phyloP scores from a whole-genome alignment of 2,888 invertebrate species.

The Cerastis rubricosa region DNA sequence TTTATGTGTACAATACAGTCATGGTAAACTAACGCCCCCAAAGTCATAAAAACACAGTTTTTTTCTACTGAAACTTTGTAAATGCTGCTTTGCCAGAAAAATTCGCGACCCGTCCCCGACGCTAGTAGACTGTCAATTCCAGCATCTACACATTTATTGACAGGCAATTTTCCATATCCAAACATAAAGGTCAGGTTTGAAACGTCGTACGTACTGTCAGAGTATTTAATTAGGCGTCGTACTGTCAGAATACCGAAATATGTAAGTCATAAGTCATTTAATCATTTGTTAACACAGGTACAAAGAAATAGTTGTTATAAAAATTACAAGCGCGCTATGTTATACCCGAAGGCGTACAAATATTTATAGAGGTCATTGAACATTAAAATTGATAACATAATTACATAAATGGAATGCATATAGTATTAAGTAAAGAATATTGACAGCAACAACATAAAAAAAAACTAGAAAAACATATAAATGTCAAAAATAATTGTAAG shows the following conservation, averaged over 20 bases:
- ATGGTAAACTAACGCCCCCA: neutral
- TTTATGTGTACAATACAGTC: neutral
- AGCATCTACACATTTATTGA: neutral
- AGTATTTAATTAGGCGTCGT: neutral
- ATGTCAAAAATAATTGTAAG: too few species aligned
- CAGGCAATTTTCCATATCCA: conserved; percentile 17
- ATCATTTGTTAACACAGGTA: too few species aligned
- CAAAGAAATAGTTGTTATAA: too few species aligned
- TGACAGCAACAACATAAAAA: too few species aligned
- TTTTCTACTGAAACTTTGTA: neutral
- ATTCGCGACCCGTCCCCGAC: neutral
- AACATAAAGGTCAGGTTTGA: conserved; percentile 7
- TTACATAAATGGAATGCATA: too few species aligned
- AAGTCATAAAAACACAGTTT: neutral
- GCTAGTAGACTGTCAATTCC: neutral
- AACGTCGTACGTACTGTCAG: neutral
- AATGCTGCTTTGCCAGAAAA: neutral
- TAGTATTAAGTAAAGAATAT: too few species aligned
- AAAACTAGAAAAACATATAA: too few species aligned
- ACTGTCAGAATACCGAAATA: neutral
- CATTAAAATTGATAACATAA: too few species aligned
- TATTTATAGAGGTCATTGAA: too few species aligned
- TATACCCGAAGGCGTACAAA: too few species aligned
- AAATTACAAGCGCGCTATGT: too few species aligned
- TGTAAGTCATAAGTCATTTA: too few species aligned